These are phyloP conservation scores for Callithrix jacchus DNA, from an alignment of 2,113 vertebrate genomes.

Conservation along the genomic window DNA sequence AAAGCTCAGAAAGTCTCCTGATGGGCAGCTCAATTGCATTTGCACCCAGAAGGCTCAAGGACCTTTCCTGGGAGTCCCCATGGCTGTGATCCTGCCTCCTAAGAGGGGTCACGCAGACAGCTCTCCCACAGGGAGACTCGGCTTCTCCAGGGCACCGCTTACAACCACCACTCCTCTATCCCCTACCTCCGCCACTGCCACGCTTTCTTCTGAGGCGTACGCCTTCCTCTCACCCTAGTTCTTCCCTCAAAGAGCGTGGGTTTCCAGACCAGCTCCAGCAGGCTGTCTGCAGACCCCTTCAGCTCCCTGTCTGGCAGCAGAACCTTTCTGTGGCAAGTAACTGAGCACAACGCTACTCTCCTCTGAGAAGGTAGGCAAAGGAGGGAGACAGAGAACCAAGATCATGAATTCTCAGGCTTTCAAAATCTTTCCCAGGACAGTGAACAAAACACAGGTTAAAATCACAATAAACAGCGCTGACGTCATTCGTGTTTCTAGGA, in stretches of 20 bases:
- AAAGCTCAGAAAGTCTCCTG: neutral
- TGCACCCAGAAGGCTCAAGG: neutral
- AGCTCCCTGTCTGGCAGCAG: neutral
- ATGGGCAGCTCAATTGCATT: fast-evolving
- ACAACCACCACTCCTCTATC: no score
- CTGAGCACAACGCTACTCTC: neutral
- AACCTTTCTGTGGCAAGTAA: neutral
- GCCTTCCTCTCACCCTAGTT: neutral
- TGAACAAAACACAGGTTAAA: neutral
- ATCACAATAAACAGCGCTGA: neutral
- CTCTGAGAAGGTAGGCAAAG: neutral
- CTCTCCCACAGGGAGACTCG: neutral
- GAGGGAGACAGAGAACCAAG: neutral
- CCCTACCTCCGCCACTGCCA: neutral
- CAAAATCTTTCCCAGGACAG: neutral
- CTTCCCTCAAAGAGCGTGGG: neutral
- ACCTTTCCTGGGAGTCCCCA: neutral
- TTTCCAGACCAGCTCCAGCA: neutral
- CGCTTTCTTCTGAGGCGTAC: fast-evolving
- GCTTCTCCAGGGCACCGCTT: neutral
- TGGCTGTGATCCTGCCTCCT: fast-evolving
- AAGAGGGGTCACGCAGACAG: neutral
- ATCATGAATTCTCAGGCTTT: neutral
- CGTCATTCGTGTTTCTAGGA: neutral
- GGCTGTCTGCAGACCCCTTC: neutral